A percentile compares a stretch with the other conserved stretches of the same genome.
Evolutionary conservation across 2,888 invertebrate species (phyloP).

Genomic region (Lumbricus terrestris): DNA sequence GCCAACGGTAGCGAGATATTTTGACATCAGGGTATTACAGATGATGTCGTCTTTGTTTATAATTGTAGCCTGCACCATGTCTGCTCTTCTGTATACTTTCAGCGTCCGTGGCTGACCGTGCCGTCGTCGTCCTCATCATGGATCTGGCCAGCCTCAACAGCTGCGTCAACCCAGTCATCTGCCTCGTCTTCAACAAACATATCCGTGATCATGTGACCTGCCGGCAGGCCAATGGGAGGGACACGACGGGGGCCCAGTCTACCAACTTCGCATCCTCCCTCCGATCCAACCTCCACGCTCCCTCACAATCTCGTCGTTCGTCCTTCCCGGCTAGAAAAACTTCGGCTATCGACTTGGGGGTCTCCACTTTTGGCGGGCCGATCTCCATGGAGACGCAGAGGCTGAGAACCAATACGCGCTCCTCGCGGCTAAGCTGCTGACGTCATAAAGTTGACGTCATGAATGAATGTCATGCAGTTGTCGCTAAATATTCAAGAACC

Average conservation of each 20-base stretch:
- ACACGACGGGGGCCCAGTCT: neutral
- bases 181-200: neutral
- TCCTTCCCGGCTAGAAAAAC: neutral
- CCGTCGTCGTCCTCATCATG: neutral
- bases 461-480: too few species aligned
- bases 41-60: too few species aligned
- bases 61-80: too few species aligned
- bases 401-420: neutral
- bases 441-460: neutral
- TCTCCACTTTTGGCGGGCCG: neutral
- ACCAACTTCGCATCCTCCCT: neutral
- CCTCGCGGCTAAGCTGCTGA: neutral
- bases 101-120: neutral
- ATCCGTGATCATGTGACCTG: neutral
- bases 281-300: neutral
- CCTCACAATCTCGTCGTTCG: neutral
- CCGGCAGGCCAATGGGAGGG: neutral
- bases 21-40: too few species aligned
- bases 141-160: neutral
- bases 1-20: too few species aligned
- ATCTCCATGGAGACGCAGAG: neutral
- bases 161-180: neutral
- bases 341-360: neutral
- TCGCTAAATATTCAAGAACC: too few species aligned
- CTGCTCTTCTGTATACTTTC: neutral